Percentiles rank a stretch among this genome's conserved stretches.
These are phyloP conservation scores for Spinus pinus DNA, from an alignment of 2,797 vertebrate species.

Conservation along the genomic window DNA sequence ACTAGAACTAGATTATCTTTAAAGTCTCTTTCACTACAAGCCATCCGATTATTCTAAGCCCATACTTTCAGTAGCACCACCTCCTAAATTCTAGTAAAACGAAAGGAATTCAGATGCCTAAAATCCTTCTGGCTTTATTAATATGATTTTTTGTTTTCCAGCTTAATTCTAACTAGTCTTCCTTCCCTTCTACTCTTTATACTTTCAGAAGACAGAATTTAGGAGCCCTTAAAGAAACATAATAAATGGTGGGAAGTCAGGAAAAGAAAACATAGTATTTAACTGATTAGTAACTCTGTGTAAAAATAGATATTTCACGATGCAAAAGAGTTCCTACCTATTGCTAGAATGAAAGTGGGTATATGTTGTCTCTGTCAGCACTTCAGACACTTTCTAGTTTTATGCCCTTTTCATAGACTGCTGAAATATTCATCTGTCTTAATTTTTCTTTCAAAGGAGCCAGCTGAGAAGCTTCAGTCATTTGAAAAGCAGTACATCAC, in stretches of 20 bases:
- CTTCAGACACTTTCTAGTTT: not conserved
- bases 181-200: not conserved
- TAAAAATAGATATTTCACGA: not conserved
- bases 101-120: not conserved
- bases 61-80: not conserved
- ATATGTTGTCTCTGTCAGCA: not conserved
- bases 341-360: not conserved
- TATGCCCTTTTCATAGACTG: not conserved
- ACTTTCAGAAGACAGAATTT: not conserved
- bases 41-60: not conserved
- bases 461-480: not conserved
- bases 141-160: not conserved
- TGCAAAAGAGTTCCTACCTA: not conserved
- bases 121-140: not conserved
- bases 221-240: not conserved
- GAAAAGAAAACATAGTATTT: not conserved
- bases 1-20: not conserved
- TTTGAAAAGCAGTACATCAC: slow-evolving; percentile 8
- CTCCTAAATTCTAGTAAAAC: not conserved
- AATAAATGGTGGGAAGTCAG: not conserved
- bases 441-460: slow-evolving; percentile 32
- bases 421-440: slow-evolving; percentile 36
- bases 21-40: not conserved
- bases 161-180: not conserved
- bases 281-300: not conserved